A percentile compares a stretch with the other conserved stretches of the same genome.
These are phyloP conservation scores for Parnassius orleans DNA, from an alignment of 2,888 invertebrate species.

Conservation along the genomic window DNA sequence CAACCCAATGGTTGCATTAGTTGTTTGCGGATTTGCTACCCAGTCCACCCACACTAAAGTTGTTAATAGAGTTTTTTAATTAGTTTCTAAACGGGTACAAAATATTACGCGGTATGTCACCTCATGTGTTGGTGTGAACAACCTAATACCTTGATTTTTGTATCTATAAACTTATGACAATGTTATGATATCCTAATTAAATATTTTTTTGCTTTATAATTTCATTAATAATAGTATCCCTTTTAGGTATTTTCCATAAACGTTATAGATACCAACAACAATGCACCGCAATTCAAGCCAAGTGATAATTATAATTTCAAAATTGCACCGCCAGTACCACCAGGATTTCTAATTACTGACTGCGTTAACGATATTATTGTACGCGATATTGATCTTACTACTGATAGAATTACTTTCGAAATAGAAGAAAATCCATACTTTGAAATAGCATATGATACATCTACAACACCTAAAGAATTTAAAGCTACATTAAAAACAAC, in stretches of 20 bases:
- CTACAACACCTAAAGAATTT: conserved; percentile 56
- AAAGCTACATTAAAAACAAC: conserved; percentile 55
- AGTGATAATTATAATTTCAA: conserved; percentile 50
- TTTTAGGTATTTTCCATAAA: conserved; percentile 59
- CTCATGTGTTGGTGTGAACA: too few relatives aligned
- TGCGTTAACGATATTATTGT: conserved; percentile 65
- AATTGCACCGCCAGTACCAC: conserved; percentile 73
- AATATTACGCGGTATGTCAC: too few relatives aligned
- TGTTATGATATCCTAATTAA: too few relatives aligned
- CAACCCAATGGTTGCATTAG: too few relatives aligned
- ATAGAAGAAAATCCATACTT: conserved; percentile 62
- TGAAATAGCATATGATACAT: conserved; percentile 53
- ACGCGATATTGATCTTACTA: conserved; percentile 78
- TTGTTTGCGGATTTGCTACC: too few relatives aligned
- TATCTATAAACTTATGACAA: too few relatives aligned
- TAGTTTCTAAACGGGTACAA: too few relatives aligned
- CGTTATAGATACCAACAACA: conserved; percentile 75
- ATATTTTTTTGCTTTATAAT: too few relatives aligned
- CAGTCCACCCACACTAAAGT: too few relatives aligned
- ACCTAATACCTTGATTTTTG: too few relatives aligned
- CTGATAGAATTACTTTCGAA: conserved; percentile 55
- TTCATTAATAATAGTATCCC: not conserved
- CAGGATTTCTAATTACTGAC: conserved; percentile 62
- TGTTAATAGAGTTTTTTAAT: too few relatives aligned
- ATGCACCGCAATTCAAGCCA: conserved; percentile 62